Percentiles rank a stretch among this genome's conserved stretches.
phyloP scores from a whole-genome alignment of 37 sponge, comb jelly and placozoan genomes.

The Dysidea cf. avara region DNA sequence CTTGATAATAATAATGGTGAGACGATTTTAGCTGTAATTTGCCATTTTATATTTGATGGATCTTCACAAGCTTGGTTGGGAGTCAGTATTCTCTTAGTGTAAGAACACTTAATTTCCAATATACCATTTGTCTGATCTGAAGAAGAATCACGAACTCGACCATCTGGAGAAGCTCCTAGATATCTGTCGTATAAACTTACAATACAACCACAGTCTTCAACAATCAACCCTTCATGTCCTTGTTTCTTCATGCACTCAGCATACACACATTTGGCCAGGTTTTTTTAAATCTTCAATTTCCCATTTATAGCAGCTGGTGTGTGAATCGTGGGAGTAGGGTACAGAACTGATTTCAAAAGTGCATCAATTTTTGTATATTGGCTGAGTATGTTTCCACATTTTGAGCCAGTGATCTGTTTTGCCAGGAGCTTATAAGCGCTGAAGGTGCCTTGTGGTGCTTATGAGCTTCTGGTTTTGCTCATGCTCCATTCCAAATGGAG shows the following conservation, averaged over 20 bases:
- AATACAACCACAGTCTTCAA: slow-evolving; percentile 20
- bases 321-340: not conserved
- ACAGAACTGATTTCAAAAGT: not conserved
- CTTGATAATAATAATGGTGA: slow-evolving; percentile 57
- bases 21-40: slow-evolving; percentile 7
- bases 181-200: not conserved
- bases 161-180: slow-evolving; percentile 44
- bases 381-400: slow-evolving; percentile 19
- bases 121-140: slow-evolving; percentile 2
- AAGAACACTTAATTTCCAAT: slow-evolving; percentile 61
- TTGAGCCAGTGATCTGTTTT: slow-evolving; percentile 21
- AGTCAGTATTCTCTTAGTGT: slow-evolving; percentile 17
- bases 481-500: not conserved
- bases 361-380: slow-evolving; percentile 5
- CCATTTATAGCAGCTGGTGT: slow-evolving; percentile 21
- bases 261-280: slow-evolving; percentile 20
- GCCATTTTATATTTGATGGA: not conserved
- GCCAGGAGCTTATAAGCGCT: no score
- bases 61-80: slow-evolving; percentile 44
- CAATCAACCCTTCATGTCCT: not conserved
- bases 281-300: slow-evolving; percentile 21
- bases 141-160: slow-evolving; percentile 4
- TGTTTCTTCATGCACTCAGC: not conserved
- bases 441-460: no score
- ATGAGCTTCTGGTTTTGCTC: no score